A percentile compares a stretch with the other conserved stretches of the same genome.
phyloP scores from a whole-genome alignment of 2,888 invertebrate species.

The Melikaiella ostensackeni region DNA sequence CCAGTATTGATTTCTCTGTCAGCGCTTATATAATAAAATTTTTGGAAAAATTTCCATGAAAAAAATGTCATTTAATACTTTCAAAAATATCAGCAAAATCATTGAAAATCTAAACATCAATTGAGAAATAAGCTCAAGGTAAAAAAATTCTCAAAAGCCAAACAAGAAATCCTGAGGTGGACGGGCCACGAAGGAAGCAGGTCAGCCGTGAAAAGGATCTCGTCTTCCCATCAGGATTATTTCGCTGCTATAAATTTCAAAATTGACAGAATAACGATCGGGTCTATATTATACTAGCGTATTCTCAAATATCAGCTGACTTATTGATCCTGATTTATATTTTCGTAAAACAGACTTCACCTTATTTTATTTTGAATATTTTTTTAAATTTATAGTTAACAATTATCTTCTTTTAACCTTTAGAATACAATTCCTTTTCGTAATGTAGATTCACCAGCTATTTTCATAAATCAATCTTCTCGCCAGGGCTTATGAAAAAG shows the following conservation, averaged over 20 bases:
- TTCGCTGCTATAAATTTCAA: slow-evolving; percentile 51
- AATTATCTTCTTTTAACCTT: no score
- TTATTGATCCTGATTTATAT: slow-evolving; percentile 3
- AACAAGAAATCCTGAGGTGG: background rate
- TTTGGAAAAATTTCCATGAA: background rate
- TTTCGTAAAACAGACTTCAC: background rate
- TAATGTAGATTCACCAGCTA: background rate
- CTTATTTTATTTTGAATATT: background rate
- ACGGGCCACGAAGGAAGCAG: slow-evolving; percentile 43
- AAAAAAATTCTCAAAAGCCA: background rate
- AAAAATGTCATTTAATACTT: background rate
- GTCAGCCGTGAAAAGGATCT: slow-evolving; percentile 50
- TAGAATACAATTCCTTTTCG: background rate
- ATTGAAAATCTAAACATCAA: background rate
- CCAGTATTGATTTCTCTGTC: background rate
- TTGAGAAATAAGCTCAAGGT: background rate
- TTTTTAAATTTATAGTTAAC: no score
- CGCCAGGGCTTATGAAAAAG: slow-evolving; percentile 3
- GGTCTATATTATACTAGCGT: background rate
- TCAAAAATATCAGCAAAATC: background rate
- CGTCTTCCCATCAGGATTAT: slow-evolving; percentile 49
- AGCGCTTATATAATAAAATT: background rate
- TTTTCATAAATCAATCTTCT: background rate
- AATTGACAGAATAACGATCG: slow-evolving; percentile 49
- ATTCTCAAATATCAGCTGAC: background rate